Conservation (phyloP, 1,140 invertebrate species). For the Drosophila chauvacae region DNA sequence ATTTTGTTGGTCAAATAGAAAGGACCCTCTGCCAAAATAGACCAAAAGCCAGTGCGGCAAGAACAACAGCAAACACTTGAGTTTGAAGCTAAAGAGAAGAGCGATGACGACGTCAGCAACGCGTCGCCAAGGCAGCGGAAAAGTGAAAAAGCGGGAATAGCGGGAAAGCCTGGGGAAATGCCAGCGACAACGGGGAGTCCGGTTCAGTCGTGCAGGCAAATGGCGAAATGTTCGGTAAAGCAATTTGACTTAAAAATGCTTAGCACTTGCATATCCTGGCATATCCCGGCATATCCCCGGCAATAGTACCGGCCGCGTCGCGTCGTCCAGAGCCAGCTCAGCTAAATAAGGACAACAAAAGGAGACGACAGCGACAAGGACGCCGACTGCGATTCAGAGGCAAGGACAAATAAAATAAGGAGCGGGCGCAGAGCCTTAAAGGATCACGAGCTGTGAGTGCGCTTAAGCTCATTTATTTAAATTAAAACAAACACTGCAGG, state of each 20-base stretch:
- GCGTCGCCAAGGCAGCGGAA: slow-evolving; percentile 51
- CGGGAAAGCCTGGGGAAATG: slow-evolving; percentile 15
- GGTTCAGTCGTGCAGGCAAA: slow-evolving; percentile 62
- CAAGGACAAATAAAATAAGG: slow-evolving; percentile 59
- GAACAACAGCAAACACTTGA: slow-evolving; percentile 58
- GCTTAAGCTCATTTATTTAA: slow-evolving; percentile 84
- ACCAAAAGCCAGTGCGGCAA: slow-evolving; percentile 15
- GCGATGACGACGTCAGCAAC: slow-evolving; percentile 50
- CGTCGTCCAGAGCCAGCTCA: slow-evolving; percentile 46
- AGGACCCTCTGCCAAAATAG: slow-evolving; percentile 1
- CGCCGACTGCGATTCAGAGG: slow-evolving; percentile 22
- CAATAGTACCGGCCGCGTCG: slow-evolving; percentile 16
- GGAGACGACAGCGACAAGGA: slow-evolving; percentile 25
- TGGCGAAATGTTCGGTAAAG: slow-evolving; percentile 72
- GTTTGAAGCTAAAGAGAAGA: slow-evolving; percentile 29
- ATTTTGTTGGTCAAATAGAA: slow-evolving; percentile 26
- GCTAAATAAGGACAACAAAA: slow-evolving; percentile 63
- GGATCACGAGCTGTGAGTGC: slow-evolving; percentile 72
- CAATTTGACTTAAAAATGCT: slow-evolving; percentile 83
- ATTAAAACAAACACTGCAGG: slow-evolving; percentile 83
- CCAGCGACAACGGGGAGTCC: slow-evolving; percentile 7
- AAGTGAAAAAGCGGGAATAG: slow-evolving; percentile 36
- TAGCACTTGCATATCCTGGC: slow-evolving; percentile 78
- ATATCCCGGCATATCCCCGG: slow-evolving; percentile 28
- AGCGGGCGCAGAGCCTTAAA: slow-evolving; percentile 68